Percentiles rank a stretch among this genome's conserved stretches.
These are phyloP conservation scores for Boleophthalmus pectinirostris DNA, from an alignment of 2,113 vertebrate genomes.

Conservation along the genomic window DNA sequence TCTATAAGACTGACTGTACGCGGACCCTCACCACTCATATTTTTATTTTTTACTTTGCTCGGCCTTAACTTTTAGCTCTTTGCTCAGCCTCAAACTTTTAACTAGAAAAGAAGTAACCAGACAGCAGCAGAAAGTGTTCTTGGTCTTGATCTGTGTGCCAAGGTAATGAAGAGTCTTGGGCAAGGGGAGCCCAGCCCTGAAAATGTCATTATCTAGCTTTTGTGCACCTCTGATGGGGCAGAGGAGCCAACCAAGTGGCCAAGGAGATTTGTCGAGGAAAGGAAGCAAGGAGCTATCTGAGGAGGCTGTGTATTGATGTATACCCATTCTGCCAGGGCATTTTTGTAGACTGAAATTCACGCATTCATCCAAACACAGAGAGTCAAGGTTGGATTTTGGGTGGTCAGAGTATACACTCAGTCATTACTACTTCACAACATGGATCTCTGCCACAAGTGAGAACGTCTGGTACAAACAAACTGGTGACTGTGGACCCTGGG, in stretches of 20 bases:
- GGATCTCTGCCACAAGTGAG: constrained; percentile 27
- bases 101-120: background rate
- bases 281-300: constrained; percentile 50
- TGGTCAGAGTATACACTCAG: constrained; percentile 11
- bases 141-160: constrained; percentile 47
- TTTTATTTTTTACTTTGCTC: constrained; percentile 18
- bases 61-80: too few relatives aligned
- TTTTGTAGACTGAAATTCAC: constrained; percentile 43
- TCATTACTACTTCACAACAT: constrained; percentile 2
- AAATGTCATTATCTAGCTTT: constrained; percentile 54
- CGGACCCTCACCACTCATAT: constrained; percentile 26
- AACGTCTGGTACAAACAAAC: constrained; percentile 22
- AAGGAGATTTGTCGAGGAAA: constrained; percentile 47
- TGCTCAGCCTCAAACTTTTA: constrained; percentile 43
- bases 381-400: constrained; percentile 32
- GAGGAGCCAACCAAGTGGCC: constrained; percentile 46
- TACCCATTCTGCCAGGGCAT: constrained; percentile 35
- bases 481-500: constrained; percentile 38
- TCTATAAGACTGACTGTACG: constrained; percentile 16
- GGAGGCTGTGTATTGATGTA: constrained; percentile 44
- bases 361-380: constrained; percentile 29
- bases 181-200: constrained; percentile 60
- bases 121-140: constrained; percentile 12
- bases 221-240: constrained; percentile 52
- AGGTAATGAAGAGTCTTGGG: constrained; percentile 63